phyloP scores from a whole-genome alignment of 2,113 vertebrate species.

The Thermophis baileyi region DNA sequence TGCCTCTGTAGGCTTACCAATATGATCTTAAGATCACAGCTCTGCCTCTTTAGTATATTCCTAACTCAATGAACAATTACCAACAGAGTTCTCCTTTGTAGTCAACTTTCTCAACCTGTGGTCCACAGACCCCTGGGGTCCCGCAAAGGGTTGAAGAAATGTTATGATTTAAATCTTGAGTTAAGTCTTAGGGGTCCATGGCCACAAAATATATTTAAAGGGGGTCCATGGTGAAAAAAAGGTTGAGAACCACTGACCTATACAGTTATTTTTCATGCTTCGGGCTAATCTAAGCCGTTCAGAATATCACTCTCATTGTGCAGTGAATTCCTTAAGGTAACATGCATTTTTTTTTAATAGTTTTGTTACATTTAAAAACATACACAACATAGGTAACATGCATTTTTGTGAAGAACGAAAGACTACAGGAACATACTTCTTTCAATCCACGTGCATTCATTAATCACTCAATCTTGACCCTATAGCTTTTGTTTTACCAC shows the following conservation, averaged over 20 bases:
- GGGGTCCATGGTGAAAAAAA: not conserved
- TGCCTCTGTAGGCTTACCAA: not conserved
- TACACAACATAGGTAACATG: not conserved
- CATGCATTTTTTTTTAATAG: too few species aligned
- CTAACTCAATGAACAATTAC: not conserved
- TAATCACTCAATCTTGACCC: not conserved
- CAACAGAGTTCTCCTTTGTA: not conserved
- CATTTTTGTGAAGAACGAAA: not conserved
- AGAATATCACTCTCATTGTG: not conserved
- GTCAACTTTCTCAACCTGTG: not conserved
- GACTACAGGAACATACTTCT: not conserved
- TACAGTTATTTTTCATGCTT: not conserved
- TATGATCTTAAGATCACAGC: too few species aligned
- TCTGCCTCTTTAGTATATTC: not conserved
- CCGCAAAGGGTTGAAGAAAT: not conserved
- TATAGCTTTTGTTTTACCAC: not conserved
- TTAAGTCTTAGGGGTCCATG: not conserved
- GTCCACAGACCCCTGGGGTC: not conserved
- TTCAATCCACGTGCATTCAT: not conserved
- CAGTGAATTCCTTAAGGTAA: not conserved
- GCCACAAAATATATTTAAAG: not conserved
- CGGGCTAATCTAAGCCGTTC: not conserved
- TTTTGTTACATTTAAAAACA: too few species aligned
- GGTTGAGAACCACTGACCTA: not conserved
- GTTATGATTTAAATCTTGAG: not conserved